A percentile compares a stretch with the other conserved stretches of the same genome.
Conservation (phyloP, 2,797 vertebrate species). For the Dipus sagitta region DNA sequence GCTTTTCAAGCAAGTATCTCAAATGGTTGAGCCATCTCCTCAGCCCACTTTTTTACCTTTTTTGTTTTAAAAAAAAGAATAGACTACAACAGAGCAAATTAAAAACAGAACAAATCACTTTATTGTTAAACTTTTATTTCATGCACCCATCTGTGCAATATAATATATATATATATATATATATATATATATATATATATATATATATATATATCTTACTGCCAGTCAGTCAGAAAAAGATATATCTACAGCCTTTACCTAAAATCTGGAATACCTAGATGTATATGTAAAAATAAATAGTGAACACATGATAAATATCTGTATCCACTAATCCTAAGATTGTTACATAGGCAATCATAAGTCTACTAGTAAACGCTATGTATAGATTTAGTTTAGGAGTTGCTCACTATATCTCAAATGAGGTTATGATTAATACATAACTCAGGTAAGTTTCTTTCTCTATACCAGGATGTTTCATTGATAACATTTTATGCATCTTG, state of each 20-base stretch:
- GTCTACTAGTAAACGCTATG: constrained; percentile 18
- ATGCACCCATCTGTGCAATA: not conserved
- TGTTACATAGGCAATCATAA: constrained; percentile 47
- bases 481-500: not conserved
- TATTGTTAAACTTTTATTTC: constrained; percentile 76
- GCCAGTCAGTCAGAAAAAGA: constrained; percentile 32
- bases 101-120: constrained; percentile 64
- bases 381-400: not conserved
- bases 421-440: constrained; percentile 14
- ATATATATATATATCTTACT: constrained; percentile 55
- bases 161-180: too few species aligned
- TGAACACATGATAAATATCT: constrained; percentile 6
- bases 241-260: constrained; percentile 7
- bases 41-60: too few species aligned
- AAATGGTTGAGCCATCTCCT: too few species aligned
- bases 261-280: constrained; percentile 18
- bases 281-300: constrained; percentile 9
- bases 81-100: constrained; percentile 64
- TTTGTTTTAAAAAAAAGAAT: not conserved
- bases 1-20: too few species aligned
- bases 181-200: constrained; percentile 63
- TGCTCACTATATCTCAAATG: constrained; percentile 31
- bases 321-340: constrained; percentile 37
- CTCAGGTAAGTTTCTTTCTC: not conserved
- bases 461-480: not conserved